phyloP scores from a whole-genome alignment of 1,140 invertebrate genomes.

The Drosophila bifasciata region DNA sequence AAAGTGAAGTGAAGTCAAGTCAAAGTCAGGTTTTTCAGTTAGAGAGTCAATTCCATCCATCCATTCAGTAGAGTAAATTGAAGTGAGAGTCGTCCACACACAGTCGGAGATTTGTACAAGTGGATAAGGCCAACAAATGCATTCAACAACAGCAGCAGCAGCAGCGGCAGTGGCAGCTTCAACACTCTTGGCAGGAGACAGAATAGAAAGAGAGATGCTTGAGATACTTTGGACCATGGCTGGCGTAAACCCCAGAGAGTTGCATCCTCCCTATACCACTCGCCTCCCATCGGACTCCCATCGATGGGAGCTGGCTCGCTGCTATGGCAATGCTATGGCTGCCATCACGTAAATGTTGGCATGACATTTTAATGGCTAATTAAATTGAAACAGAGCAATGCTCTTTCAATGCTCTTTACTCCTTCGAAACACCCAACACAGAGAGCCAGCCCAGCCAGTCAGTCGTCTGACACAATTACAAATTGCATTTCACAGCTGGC shows the following conservation, averaged over 20 bases:
- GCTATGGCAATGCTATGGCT: conserved; percentile 26
- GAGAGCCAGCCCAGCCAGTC: conserved; percentile 33
- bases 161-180: no score
- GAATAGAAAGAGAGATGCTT: conserved; percentile 17
- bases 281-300: conserved; percentile 1
- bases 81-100: conserved; percentile 10
- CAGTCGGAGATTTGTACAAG: conserved; percentile 4
- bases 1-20: conserved; percentile 51
- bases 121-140: conserved; percentile 24
- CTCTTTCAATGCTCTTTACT: conserved; percentile 20
- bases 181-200: no score
- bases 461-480: conserved; percentile 71
- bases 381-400: conserved; percentile 73
- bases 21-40: conserved; percentile 23
- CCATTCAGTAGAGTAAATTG: conserved; percentile 7
- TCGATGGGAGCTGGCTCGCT: background rate
- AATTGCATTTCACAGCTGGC: conserved; percentile 71
- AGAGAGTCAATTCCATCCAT: no score
- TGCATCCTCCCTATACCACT: conserved; percentile 9
- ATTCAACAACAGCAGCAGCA: no score
- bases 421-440: no score
- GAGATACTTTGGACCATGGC: conserved; percentile 18
- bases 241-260: conserved; percentile 29
- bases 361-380: conserved; percentile 80
- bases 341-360: conserved; percentile 74